Conservation (phyloP, 2,113 vertebrate genomes). For the Onychostoma macrolepis region DNA sequence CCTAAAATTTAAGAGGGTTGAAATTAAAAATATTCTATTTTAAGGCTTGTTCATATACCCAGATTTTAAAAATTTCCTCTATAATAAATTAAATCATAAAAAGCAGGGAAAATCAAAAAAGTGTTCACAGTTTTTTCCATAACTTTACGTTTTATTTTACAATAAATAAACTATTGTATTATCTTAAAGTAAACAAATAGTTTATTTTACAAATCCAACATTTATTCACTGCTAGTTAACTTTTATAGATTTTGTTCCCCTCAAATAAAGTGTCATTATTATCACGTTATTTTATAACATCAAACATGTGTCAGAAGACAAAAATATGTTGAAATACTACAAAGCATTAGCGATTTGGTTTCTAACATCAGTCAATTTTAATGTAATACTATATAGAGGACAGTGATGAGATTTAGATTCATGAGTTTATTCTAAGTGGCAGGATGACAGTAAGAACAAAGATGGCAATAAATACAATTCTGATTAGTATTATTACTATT, state of each 20-base stretch:
- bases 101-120: neutral
- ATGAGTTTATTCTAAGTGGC: neutral
- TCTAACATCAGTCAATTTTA: neutral
- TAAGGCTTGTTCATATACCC: neutral
- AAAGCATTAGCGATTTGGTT: neutral
- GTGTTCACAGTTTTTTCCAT: too few species aligned
- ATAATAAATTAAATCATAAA: neutral
- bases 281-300: neutral
- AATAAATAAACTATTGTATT: too few species aligned
- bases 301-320: neutral
- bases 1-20: neutral
- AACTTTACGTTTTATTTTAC: too few species aligned
- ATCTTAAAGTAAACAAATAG: too few species aligned
- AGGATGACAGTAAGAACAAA: neutral
- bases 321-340: neutral
- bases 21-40: neutral
- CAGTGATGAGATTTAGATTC: neutral
- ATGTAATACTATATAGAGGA: neutral
- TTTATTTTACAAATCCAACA: neutral
- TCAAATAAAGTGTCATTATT: neutral
- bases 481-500: neutral
- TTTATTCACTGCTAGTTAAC: neutral
- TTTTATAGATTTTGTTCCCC: neutral
- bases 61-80: neutral
- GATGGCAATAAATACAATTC: neutral